These are phyloP conservation scores for Diadophis punctatus DNA, from an alignment of 2,113 vertebrate genomes.

Conservation along the genomic window DNA sequence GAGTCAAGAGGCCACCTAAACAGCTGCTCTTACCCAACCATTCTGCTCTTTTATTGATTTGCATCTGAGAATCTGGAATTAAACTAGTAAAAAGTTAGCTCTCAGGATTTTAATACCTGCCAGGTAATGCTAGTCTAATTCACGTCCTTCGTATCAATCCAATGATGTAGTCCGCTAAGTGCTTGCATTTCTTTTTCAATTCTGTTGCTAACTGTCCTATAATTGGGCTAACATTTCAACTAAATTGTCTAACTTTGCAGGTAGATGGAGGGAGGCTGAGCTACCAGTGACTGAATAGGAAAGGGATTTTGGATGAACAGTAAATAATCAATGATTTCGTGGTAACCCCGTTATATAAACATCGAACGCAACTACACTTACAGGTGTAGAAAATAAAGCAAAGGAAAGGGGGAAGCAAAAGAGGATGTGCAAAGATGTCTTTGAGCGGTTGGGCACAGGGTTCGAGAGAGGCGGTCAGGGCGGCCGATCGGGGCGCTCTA, in stretches of 20 bases:
- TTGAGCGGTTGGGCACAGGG: neutral
- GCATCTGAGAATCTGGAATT: neutral
- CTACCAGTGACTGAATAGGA: neutral
- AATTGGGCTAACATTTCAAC: neutral
- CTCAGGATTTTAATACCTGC: neutral
- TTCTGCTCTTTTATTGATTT: neutral
- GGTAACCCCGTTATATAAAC: neutral
- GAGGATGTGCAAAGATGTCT: neutral
- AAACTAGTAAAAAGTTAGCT: neutral
- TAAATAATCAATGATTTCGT: neutral
- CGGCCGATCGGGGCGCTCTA: neutral
- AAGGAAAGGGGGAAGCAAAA: neutral
- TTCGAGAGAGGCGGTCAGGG: neutral
- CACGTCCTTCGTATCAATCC: neutral
- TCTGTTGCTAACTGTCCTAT: neutral
- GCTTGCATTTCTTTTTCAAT: neutral
- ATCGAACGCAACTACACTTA: neutral
- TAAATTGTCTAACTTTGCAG: neutral
- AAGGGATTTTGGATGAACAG: neutral
- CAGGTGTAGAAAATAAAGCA: neutral
- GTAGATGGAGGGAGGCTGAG: neutral
- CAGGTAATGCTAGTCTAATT: neutral
- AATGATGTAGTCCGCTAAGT: neutral
- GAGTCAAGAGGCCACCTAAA: neutral
- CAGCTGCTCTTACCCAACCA: too few relatives aligned